These are phyloP conservation scores for Strix occidentalis DNA, from an alignment of 2,797 vertebrate species.

Conservation along the genomic window DNA sequence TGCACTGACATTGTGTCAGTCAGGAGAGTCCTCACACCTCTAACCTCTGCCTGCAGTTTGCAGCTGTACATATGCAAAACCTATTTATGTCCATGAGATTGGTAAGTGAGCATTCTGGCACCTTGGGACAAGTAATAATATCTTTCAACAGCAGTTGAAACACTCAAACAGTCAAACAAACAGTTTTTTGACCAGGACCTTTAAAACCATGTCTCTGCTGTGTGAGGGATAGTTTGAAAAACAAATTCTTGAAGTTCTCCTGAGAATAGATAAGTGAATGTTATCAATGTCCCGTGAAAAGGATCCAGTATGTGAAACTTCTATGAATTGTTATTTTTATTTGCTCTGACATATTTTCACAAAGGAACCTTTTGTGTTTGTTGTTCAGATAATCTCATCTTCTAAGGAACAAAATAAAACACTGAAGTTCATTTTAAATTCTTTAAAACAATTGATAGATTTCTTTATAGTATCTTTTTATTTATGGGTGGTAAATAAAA, in stretches of 20 bases:
- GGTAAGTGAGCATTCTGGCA: neutral
- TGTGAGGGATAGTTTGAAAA: neutral
- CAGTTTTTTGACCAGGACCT: neutral
- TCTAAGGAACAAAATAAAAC: neutral
- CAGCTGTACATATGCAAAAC: neutral
- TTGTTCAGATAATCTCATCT: neutral
- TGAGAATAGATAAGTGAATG: neutral
- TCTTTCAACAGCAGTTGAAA: neutral
- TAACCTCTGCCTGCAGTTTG: neutral
- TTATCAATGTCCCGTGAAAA: neutral
- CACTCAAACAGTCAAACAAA: no score
- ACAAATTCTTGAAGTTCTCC: slow-evolving; percentile 18
- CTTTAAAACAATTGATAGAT: neutral
- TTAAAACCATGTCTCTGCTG: neutral
- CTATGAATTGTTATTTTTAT: slow-evolving; percentile 20
- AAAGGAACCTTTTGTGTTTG: neutral
- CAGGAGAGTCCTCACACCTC: neutral
- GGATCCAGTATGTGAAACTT: neutral
- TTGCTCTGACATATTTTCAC: slow-evolving; percentile 10
- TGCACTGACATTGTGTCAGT: neutral
- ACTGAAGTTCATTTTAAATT: neutral
- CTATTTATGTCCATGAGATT: neutral
- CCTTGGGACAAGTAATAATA: neutral
- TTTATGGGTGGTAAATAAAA: neutral
- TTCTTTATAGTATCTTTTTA: neutral